Percentiles rank a stretch among this genome's conserved stretches.
Evolutionary conservation across 2,797 vertebrate genomes (phyloP).

Genomic region (Margarornis squamiger): DNA sequence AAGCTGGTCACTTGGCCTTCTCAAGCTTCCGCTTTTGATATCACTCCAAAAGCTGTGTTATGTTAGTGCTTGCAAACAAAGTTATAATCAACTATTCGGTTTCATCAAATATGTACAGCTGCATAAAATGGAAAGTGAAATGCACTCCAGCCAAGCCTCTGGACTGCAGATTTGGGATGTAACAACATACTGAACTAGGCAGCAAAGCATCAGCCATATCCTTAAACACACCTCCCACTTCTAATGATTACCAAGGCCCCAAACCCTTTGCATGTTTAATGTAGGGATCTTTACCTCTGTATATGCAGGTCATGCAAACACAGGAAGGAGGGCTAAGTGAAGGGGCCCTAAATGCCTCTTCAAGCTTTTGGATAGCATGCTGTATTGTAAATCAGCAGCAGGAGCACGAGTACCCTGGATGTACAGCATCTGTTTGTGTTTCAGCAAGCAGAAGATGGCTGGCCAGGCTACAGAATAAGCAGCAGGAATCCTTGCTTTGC

Average conservation of each 20-base stretch:
- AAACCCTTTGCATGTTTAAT: background rate
- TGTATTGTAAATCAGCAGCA: background rate
- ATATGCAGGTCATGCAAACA: background rate
- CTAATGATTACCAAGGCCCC: background rate
- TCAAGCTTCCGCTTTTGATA: background rate
- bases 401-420: background rate
- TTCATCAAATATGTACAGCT: background rate
- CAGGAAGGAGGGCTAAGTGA: background rate
- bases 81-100: background rate
- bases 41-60: background rate
- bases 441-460: conserved; percentile 1
- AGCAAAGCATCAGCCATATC: background rate
- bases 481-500: background rate
- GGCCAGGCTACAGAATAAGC: background rate
- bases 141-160: background rate
- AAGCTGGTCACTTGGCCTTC: background rate
- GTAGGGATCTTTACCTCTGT: background rate
- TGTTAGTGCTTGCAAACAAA: background rate
- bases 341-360: background rate
- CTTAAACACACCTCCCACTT: background rate
- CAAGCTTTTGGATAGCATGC: background rate
- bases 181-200: background rate
- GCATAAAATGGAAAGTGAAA: background rate
- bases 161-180: background rate
- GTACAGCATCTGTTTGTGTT: conserved; percentile 5